A percentile compares a stretch with the other conserved stretches of the same genome.
Conservation (phyloP, 2,888 invertebrate species). For the Therioaphis trifolii region DNA sequence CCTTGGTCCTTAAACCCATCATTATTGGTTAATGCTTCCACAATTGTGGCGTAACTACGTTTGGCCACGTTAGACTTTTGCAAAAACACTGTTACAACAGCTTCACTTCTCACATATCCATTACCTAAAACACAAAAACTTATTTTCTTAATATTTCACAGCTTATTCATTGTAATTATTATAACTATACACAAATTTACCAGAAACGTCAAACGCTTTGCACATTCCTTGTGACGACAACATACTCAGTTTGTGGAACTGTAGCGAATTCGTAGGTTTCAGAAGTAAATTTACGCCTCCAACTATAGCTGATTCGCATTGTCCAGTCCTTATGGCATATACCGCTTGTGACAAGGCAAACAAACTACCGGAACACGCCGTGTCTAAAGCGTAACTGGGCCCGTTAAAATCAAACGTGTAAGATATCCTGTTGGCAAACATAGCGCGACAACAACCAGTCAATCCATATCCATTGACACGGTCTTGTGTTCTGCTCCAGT, state of each 20-base stretch:
- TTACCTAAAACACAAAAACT: conserved; percentile 71
- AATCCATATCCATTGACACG: conserved; percentile 88
- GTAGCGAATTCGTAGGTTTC: conserved; percentile 90
- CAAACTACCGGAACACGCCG: conserved; percentile 96
- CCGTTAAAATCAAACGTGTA: conserved; percentile 95
- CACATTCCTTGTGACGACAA: conserved; percentile 88
- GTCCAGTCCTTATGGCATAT: conserved; percentile 83
- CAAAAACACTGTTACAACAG: conserved; percentile 82
- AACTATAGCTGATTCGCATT: conserved; percentile 94
- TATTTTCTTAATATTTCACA: too few relatives aligned
- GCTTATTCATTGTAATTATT: too few relatives aligned
- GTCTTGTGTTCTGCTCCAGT: conserved; percentile 87
- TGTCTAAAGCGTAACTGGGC: conserved; percentile 95
- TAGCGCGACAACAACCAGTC: conserved; percentile 93
- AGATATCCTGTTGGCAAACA: conserved; percentile 97
- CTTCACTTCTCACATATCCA: conserved; percentile 93
- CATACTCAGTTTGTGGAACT: conserved; percentile 95
- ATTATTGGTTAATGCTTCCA: conserved; percentile 90
- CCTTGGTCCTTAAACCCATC: conserved; percentile 94
- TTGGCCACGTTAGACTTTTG: conserved; percentile 82
- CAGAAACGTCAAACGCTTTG: conserved; percentile 92
- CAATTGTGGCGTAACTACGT: conserved; percentile 85
- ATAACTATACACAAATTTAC: conserved; percentile 67
- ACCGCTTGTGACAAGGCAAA: conserved; percentile 90
- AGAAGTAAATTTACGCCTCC: conserved; percentile 90